Base-by-base conservation (phyloP, 2,113 vertebrate species). In the Lasiurus cinereus region DNA sequence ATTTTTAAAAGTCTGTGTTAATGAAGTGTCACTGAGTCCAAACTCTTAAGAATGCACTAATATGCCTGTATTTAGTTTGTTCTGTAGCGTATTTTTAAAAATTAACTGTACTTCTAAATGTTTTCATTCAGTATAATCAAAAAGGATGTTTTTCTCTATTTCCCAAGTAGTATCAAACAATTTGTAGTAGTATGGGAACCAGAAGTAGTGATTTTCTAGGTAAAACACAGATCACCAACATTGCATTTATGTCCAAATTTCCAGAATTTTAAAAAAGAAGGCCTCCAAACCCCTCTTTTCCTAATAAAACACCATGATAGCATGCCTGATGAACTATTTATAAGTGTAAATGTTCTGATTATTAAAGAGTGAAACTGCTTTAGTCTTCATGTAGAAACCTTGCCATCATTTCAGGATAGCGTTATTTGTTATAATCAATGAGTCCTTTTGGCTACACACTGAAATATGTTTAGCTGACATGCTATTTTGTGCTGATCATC, bases 1-100 rank as follows among this genome's bases (percentile, higher is more conserved):
- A 54, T 84, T 93, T 82, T n/a, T 73, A 91, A 92, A 92, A 92
- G 19, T 64, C 52, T 64, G 29, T 76, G 77, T 95, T 84, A 79
- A 79, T 66, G 43, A 93, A 73, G 10, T 84, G 54, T 43, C 24
- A 77, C 70, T 24, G 87, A 93, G 3, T 10, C 27, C 62, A 93
- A 94, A 90, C 74, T 78, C 91, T 31, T 12, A 76, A 69, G 64
- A 76, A 77, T n/a, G 29, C 18, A 74, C 39, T 93, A 46, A 84
- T 72, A 66, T n/a, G 67, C 6, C 7, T 56, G 13, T 6, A 39
- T n/a, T 43, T 72, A 74, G 8, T 62, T 67, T 10, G 11, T 33
- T 64, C 5, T 29, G 3, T 14, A 33, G 24, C 2, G 4, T 29
- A 66, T 67, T 83, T 72, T 94, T 18, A 54, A 78, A 93, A 78